Conservation (phyloP, 1,140 invertebrate species). For the Drosophila bocqueti region DNA sequence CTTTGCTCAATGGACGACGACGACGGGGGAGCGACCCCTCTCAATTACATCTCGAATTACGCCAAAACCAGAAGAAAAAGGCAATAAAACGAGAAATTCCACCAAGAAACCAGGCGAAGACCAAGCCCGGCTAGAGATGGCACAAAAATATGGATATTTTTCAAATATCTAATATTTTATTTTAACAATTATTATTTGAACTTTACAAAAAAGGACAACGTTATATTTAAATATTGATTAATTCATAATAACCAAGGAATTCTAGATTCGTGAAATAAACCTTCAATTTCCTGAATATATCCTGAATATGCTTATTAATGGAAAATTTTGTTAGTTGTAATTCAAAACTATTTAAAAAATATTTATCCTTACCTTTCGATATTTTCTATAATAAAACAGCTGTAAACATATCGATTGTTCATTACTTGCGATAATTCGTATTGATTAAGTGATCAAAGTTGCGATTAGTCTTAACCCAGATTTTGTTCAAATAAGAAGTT, state of each 20-base stretch:
- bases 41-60: constrained; percentile 26
- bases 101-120: constrained; percentile 7
- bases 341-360: no score
- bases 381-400: no score
- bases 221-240: not conserved
- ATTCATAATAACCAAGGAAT: not conserved
- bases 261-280: not conserved
- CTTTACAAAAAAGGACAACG: not conserved
- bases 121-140: not conserved
- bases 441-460: no score
- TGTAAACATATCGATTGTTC: no score
- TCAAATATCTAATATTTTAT: not conserved
- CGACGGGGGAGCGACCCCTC: not conserved
- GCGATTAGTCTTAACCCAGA: no score
- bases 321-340: no score
- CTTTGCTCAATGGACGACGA: constrained; percentile 30
- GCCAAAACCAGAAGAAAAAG: constrained; percentile 17
- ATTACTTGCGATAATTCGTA: no score
- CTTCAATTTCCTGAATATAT: not conserved
- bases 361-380: no score
- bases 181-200: not conserved
- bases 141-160: not conserved
- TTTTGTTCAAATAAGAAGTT: no score
- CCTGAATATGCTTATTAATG: no score
- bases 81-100: constrained; percentile 24